Conservation (phyloP, 2,113 vertebrate genomes). For the Coptodon bakossiorum region DNA sequence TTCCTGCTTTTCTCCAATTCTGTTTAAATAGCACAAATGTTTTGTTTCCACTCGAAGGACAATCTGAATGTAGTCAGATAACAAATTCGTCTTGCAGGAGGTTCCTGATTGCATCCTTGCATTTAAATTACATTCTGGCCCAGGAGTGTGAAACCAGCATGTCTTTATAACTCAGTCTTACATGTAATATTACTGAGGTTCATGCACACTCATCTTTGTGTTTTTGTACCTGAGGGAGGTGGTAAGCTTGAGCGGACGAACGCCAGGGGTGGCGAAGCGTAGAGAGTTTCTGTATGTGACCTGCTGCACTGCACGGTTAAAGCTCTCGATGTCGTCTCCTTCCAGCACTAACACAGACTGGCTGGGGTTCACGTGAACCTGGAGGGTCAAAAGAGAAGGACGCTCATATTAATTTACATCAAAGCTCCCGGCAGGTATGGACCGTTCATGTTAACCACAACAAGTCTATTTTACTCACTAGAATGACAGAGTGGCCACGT, state of each 20-base stretch:
- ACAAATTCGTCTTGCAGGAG: neutral
- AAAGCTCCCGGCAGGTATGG: neutral
- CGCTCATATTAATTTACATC: neutral
- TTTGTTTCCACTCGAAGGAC: neutral
- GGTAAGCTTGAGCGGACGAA: conserved; percentile 89
- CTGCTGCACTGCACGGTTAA: conserved; percentile 95
- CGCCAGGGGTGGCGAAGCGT: conserved; percentile 92
- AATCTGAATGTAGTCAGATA: neutral
- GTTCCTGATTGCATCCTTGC: neutral
- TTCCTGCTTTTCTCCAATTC: neutral
- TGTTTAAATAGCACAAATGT: neutral
- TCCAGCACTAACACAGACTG: conserved; percentile 93
- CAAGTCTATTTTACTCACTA: neutral
- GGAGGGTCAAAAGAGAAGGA: neutral
- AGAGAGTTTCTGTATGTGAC: conserved; percentile 97
- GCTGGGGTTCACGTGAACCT: conserved; percentile 98
- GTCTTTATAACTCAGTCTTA: neutral
- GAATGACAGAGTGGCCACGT: neutral
- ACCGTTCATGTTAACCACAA: neutral
- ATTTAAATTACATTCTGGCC: neutral
- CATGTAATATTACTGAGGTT: neutral
- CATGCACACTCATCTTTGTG: neutral
- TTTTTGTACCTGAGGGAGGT: conserved; percentile 75
- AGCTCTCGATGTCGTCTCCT: conserved; percentile 94
- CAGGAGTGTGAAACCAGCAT: neutral